These are phyloP conservation scores for Sycobia sp. DNA, from an alignment of 1,140 invertebrate genomes.

Conservation along the genomic window DNA sequence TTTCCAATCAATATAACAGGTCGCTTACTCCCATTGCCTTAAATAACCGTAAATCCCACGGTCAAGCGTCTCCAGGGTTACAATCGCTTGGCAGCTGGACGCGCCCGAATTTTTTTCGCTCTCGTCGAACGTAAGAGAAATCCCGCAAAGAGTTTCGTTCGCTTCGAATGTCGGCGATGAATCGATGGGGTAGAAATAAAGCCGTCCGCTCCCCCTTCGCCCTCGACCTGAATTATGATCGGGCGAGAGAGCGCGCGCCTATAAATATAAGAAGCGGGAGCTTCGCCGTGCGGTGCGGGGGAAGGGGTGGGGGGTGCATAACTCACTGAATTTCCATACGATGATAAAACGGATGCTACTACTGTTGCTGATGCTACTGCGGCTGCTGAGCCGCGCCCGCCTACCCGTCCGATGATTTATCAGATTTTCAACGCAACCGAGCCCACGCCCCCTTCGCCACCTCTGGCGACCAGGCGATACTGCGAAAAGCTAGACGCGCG, in stretches of 20 bases:
- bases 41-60: too few relatives aligned
- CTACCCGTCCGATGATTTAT: conserved; percentile 55
- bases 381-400: too few relatives aligned
- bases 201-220: background rate
- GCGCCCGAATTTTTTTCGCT: too few relatives aligned
- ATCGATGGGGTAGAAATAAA: background rate
- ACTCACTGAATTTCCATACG: conserved; percentile 59
- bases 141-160: too few relatives aligned
- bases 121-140: too few relatives aligned
- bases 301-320: too few relatives aligned
- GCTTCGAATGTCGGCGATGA: conserved; percentile 25
- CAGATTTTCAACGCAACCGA: conserved; percentile 44
- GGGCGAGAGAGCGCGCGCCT: conserved; percentile 47
- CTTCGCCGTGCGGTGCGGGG: too few relatives aligned
- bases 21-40: too few relatives aligned
- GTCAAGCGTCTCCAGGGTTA: too few relatives aligned
- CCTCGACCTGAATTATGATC: conserved; percentile 50
- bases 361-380: background rate
- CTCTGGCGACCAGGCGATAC: too few relatives aligned
- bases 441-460: conserved; percentile 24
- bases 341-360: conserved; percentile 57
- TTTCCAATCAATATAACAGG: too few relatives aligned
- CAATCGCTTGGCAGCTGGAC: too few relatives aligned
- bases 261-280: conserved; percentile 56
- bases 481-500: background rate